A percentile compares a stretch with the other conserved stretches of the same genome.
Conservation (phyloP, 2,888 invertebrate genomes). For the Silvanus unidentatus region DNA sequence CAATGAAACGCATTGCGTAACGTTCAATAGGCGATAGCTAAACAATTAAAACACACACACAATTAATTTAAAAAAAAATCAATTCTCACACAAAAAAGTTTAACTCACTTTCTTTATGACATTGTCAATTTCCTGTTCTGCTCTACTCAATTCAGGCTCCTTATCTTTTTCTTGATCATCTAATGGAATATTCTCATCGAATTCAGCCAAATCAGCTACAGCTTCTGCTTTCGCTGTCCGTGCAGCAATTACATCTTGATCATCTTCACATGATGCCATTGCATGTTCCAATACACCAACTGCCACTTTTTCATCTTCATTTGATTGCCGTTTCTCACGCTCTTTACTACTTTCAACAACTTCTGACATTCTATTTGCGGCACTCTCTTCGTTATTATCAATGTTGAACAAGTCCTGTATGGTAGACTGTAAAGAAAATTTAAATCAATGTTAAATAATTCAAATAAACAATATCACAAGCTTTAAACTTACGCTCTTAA, state of each 20-base stretch:
- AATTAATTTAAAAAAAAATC: conserved; percentile 7
- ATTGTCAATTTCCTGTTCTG: conserved; percentile 66
- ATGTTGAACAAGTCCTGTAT: conserved; percentile 89
- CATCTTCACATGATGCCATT: conserved; percentile 89
- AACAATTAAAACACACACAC: conserved; percentile 15
- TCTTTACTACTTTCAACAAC: conserved; percentile 49
- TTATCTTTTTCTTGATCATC: conserved; percentile 58
- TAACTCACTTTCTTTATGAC: conserved; percentile 61
- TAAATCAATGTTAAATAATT: conserved; percentile 2
- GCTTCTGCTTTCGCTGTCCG: conserved; percentile 85
- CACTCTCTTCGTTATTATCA: conserved; percentile 58
- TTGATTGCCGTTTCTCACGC: conserved; percentile 31
- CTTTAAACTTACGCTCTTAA: conserved; percentile 65
- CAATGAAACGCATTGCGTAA: conserved; percentile 91
- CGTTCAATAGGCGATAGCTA: conserved; percentile 91
- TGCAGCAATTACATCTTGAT: conserved; percentile 84
- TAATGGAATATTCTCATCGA: conserved; percentile 90
- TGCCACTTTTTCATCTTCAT: conserved; percentile 53
- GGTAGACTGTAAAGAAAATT: conserved; percentile 56
- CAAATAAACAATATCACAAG: not conserved
- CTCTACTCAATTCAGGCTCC: conserved; percentile 59
- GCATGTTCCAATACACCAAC: conserved; percentile 71
- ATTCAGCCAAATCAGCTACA: conserved; percentile 85
- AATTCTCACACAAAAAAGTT: not conserved
- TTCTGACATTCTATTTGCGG: conserved; percentile 54